Conservation (phyloP, 2,113 vertebrate genomes). For the Elephas maximus region DNA sequence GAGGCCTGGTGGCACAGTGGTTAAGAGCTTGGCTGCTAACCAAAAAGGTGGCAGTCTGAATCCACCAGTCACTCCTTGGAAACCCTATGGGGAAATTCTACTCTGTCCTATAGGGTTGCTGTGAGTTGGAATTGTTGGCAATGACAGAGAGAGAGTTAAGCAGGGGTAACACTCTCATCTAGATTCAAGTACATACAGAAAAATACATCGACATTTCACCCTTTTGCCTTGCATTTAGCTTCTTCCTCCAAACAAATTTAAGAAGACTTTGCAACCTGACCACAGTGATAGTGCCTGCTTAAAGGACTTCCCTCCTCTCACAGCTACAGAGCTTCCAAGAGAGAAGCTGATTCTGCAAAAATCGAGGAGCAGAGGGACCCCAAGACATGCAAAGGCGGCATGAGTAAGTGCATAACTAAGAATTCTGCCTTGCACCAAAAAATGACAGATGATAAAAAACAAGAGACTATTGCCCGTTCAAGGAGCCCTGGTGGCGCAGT, state of each 20-base stretch:
- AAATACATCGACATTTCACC: rapidly evolving
- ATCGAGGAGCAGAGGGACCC: background rate
- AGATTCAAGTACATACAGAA: background rate
- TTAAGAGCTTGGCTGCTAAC: no score
- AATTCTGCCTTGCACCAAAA: background rate
- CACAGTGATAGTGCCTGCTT: background rate
- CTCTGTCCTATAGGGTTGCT: no score
- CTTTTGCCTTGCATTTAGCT: rapidly evolving
- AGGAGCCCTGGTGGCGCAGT: background rate
- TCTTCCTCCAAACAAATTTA: no score
- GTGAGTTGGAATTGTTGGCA: no score
- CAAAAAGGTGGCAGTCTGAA: no score
- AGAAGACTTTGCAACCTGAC: background rate
- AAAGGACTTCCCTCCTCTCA: background rate
- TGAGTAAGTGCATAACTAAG: background rate
- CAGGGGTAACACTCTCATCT: background rate
- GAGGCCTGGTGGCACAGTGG: no score
- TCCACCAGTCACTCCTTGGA: no score
- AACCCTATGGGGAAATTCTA: no score
- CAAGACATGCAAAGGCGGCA: background rate
- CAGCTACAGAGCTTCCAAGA: rapidly evolving
- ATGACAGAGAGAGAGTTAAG: no score
- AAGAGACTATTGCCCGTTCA: background rate
- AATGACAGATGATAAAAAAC: background rate
- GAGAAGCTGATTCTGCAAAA: background rate